Percentiles rank a stretch among this genome's conserved stretches.
Evolutionary conservation across 2,113 vertebrate genomes (phyloP).

Genomic region (Macaca mulatta): DNA sequence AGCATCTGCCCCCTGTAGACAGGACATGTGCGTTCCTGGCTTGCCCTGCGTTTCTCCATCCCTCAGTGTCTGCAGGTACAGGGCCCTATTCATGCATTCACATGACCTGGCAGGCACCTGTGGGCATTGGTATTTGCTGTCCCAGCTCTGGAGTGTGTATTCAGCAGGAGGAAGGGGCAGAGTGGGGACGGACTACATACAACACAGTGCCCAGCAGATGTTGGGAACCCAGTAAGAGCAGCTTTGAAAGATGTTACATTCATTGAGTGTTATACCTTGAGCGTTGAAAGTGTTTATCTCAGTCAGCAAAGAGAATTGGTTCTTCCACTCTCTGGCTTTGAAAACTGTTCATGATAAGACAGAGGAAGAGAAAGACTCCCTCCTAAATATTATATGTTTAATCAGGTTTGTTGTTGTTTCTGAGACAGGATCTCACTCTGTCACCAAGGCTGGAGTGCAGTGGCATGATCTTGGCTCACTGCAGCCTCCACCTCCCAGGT

Average conservation of each 20-base stretch:
- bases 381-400: background rate
- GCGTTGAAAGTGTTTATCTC: background rate
- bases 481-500: too few species aligned
- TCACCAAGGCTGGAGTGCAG: too few species aligned
- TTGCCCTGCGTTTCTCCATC: background rate
- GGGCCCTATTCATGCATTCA: accelerated
- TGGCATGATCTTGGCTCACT: too few species aligned
- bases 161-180: background rate
- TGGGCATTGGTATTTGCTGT: background rate
- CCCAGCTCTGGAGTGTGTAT: background rate
- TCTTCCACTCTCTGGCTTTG: background rate
- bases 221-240: background rate
- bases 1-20: background rate
- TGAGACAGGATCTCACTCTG: too few species aligned
- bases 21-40: background rate
- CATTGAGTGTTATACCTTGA: background rate
- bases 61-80: accelerated
- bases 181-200: background rate
- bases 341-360: background rate
- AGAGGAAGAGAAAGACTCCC: background rate
- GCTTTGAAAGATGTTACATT: background rate
- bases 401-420: too few species aligned
- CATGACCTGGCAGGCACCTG: background rate
- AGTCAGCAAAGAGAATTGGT: background rate
- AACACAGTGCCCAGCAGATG: background rate